Evolutionary conservation across 2,888 invertebrate species (phyloP), one percentile per base, ranked within the genome.

Genomic region (Pachycephus smyrnensis): DNA sequence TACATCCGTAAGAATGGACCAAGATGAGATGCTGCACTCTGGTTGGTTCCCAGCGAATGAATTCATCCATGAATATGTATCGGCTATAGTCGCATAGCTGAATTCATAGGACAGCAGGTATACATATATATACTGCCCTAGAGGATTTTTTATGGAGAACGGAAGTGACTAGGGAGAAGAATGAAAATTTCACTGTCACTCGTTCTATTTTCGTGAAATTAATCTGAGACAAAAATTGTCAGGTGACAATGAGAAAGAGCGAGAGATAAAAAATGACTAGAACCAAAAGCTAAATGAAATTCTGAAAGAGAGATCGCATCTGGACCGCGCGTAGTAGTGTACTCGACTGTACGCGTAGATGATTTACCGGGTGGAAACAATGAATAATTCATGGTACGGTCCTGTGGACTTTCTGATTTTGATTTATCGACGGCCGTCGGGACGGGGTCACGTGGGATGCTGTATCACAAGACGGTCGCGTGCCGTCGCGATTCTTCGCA

Each of bases 1-100:
- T 30, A 73, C 31, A 32, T 15, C 32, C 77, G 35, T 23, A 73
- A 73, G 35, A 73, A 79, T 82, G 85, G 82, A 84, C 82, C 82
- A 77, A 81, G 88, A 88, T 86, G 88, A 88, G 86, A 87, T 83
- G 87, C 73, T 85, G 84, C 84, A 84, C 81, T 84, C 83, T 82
- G 77, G 79, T 75, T 80, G 84, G 85, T 88, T 86, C 88, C 85
- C 88, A 86, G 87, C 88, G 83, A 88, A 87, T 87, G 87, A 84
- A 88, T 88, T 88, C 89, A 84, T 79, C 83, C 87, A 89, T 89
- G 88, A 89, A 89, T 89, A 89, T 89, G 88, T 88, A 89, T 88
- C 88, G 88, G 76, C 71, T 15, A 36, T 55, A 79, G 80, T 84
- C 84, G 85, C 85, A 88, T 88, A 88, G 87, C 86, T 83, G 85